Evolutionary conservation across 2,113 vertebrate species (phyloP).

Genomic region (Periophthalmus modestus): DNA sequence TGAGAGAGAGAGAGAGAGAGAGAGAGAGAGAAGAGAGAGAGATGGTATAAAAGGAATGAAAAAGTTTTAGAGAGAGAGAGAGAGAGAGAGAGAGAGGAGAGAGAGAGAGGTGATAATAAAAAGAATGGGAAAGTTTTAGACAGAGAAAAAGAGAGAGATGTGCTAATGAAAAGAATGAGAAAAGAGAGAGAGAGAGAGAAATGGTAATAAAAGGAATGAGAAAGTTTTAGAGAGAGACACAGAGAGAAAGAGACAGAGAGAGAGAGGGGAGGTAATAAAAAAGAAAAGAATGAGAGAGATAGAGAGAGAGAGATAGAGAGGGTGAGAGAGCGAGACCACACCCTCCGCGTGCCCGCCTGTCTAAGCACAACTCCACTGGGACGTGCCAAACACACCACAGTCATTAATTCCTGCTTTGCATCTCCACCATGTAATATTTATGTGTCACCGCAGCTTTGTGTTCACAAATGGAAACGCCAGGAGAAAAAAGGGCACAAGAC

Average conservation of each 20-base stretch:
- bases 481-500: slow-evolving; percentile 67
- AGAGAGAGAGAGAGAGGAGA: too few species aligned
- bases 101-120: too few species aligned
- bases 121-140: too few species aligned
- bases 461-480: slow-evolving; percentile 76
- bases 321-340: slow-evolving; percentile 46
- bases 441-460: slow-evolving; percentile 79
- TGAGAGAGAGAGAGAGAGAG: background rate
- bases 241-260: too few species aligned
- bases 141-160: slow-evolving; percentile 19
- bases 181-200: background rate
- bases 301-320: slow-evolving; percentile 19
- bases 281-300: slow-evolving; percentile 24
- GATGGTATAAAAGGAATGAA: too few species aligned
- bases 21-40: background rate
- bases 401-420: slow-evolving; percentile 83
- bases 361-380: slow-evolving; percentile 73
- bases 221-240: too few species aligned
- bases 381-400: slow-evolving; percentile 70
- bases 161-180: background rate
- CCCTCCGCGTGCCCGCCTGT: slow-evolving; percentile 68
- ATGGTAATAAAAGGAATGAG: background rate
- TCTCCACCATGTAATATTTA: slow-evolving; percentile 82
- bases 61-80: too few species aligned
- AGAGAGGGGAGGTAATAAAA: too few species aligned